A percentile compares a stretch with the other conserved stretches of the same genome.
Evolutionary conservation across 2,797 vertebrate genomes (phyloP).

Genomic region (Gymnopithys bicolor): DNA sequence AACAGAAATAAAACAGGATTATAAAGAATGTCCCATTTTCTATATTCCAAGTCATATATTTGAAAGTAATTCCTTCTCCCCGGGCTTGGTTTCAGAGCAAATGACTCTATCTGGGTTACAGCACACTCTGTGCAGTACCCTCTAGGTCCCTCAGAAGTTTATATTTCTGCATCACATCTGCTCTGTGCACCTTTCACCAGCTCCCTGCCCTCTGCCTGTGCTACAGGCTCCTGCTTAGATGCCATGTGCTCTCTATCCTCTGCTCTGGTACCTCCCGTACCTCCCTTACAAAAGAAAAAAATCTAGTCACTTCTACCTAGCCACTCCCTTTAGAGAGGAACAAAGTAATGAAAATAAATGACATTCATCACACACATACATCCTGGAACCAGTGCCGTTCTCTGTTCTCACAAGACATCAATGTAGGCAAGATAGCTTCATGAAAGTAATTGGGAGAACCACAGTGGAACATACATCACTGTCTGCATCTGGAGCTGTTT

Average conservation of each 20-base stretch:
- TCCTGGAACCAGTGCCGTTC: background rate
- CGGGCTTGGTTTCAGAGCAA: background rate
- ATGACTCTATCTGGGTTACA: background rate
- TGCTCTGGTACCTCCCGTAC: background rate
- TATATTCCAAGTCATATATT: background rate
- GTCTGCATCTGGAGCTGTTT: background rate
- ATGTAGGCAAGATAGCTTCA: background rate
- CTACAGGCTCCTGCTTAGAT: background rate
- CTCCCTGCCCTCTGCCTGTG: background rate
- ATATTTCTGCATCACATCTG: background rate
- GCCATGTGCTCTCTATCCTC: background rate
- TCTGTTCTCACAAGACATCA: constrained; percentile 1
- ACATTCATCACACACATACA: background rate
- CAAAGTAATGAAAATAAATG: constrained; percentile 22
- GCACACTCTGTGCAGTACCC: background rate
- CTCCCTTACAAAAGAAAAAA: background rate
- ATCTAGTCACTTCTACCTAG: background rate
- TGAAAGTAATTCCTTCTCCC: background rate
- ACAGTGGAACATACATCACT: constrained; percentile 6
- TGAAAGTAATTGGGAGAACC: background rate
- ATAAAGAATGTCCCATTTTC: background rate
- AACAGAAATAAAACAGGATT: background rate
- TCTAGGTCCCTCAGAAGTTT: background rate
- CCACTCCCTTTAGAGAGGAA: background rate
- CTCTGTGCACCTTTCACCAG: background rate